A percentile compares a stretch with the other conserved stretches of the same genome.
phyloP scores from a whole-genome alignment of 2,797 vertebrate species.

The Neoniphon sammara region DNA sequence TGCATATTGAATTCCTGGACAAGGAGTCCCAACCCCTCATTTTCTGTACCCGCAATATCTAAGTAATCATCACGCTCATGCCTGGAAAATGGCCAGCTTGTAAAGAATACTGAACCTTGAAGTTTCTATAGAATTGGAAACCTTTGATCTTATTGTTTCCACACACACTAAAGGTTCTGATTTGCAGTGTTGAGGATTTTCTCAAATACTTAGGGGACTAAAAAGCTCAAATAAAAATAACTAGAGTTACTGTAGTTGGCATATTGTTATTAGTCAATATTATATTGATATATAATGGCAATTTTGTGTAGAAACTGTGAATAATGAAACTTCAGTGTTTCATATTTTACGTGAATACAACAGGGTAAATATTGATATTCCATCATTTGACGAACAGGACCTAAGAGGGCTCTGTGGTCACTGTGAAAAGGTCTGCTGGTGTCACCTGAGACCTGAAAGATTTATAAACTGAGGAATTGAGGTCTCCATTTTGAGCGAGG shows the following conservation, averaged over 20 bases:
- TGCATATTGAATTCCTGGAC: too few species aligned
- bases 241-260: background rate
- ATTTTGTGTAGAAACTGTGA: background rate
- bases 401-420: background rate
- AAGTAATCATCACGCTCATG: too few species aligned
- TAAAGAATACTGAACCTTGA: slow-evolving; percentile 5
- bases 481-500: slow-evolving; percentile 12
- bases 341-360: background rate
- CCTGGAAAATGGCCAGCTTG: background rate
- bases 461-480: slow-evolving; percentile 18
- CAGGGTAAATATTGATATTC: slow-evolving; percentile 19
- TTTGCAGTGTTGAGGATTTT: slow-evolving; percentile 4
- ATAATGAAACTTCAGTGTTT: slow-evolving; percentile 3
- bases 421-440: slow-evolving; percentile 4
- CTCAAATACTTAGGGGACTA: too few species aligned
- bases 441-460: slow-evolving; percentile 21
- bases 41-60: too few species aligned
- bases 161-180: background rate
- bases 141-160: background rate
- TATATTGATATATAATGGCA: slow-evolving; percentile 17
- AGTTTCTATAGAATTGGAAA: background rate
- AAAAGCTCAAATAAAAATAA: slow-evolving; percentile 30
- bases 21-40: too few species aligned
- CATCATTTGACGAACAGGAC: background rate
- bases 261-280: slow-evolving; percentile 4